Base-by-base conservation (phyloP, 2,113 vertebrate genomes). In the Plestiodon gilberti region DNA sequence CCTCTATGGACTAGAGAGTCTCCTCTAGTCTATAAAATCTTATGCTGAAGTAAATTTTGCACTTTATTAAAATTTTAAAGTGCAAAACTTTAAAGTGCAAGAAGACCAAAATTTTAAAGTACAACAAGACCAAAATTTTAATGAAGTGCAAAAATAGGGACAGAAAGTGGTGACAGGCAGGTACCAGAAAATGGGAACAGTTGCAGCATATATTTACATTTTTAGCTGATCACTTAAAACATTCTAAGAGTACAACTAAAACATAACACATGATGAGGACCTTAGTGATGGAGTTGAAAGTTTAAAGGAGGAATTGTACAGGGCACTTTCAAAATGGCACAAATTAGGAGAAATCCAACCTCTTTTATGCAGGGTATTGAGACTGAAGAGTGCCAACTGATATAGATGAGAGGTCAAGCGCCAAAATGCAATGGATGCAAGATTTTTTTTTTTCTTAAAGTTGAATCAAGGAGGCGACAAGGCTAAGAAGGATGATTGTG, bases 401-500 rank as follows among this genome's bases (percentile, higher is more conserved):
- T n/a, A 14, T 7, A 84, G 35, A 89, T 81, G 8, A 89, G 82
- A 88, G 89, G 17, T 64, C 61, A 64, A 64, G 14, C 38, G 11
- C 30, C 59, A 23, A 52, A 81, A 11, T 43, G 40, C 40, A 80
- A 13, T 65, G 22, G 28, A 25, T 62, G 78, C 18, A 87, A 64
- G 89, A 83, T 87, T 30, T 35, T 43, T 65, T 2, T 43, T 55
- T 80, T 40, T 0, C 48, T 55, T 52, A 10, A 67, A 48, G 5
- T 55, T 61, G 78, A 28, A 75, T 30, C 23, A 22, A 30, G 81
- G 38, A 82, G 74, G 38, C 33, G 86, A 88, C 83, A 76, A 79
- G 15, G 28, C 73, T 90, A 64, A 89, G 85, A 30, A 81, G 7
- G 83, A 82, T 81, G 77, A 71, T 61, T 61, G 85, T 91, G 59